Evolutionary conservation across 92 coral and sea anemone genomes (phyloP).

Genomic region (Paragorgia papillata): DNA sequence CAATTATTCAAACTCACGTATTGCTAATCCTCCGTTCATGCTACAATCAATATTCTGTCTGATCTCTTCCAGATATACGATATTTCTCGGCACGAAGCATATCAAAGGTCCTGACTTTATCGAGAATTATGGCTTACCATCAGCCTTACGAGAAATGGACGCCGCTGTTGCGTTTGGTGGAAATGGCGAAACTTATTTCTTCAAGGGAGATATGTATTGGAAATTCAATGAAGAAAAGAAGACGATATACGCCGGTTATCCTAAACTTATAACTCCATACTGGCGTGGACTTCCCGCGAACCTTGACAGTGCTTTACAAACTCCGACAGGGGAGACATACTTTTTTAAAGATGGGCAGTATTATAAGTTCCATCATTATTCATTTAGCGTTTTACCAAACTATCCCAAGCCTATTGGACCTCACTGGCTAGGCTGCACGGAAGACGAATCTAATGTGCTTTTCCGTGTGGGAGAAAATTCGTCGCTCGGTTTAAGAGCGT

Average conservation of each 20-base stretch:
- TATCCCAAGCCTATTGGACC: conserved; percentile 48
- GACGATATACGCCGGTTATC: conserved; percentile 58
- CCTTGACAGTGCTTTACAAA: conserved; percentile 64
- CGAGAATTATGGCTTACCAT: conserved; percentile 56
- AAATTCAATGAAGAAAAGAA: conserved; percentile 50
- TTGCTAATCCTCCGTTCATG: conserved; percentile 36
- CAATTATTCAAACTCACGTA: no score
- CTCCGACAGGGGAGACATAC: conserved; percentile 64
- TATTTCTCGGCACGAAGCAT: conserved; percentile 47
- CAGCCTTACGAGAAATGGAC: conserved; percentile 65
- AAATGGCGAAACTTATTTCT: conserved; percentile 68
- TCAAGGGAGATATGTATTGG: conserved; percentile 69
- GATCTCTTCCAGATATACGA: conserved; percentile 56
- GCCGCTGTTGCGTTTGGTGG: conserved; percentile 65
- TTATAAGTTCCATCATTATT: conserved; percentile 58
- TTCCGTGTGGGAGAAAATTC: neutral
- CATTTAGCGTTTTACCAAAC: conserved; percentile 21
- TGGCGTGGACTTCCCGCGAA: conserved; percentile 61
- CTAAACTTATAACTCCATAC: conserved; percentile 47
- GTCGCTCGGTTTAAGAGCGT: neutral
- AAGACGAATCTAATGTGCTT: neutral
- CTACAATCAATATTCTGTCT: conserved; percentile 1
- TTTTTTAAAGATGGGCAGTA: conserved; percentile 68
- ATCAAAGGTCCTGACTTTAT: conserved; percentile 56
- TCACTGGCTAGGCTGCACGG: conserved; percentile 29